Evolutionary conservation across 1,140 invertebrate species (phyloP), one percentile per base, ranked within the genome.

Genomic region (Cydia splendana): DNA sequence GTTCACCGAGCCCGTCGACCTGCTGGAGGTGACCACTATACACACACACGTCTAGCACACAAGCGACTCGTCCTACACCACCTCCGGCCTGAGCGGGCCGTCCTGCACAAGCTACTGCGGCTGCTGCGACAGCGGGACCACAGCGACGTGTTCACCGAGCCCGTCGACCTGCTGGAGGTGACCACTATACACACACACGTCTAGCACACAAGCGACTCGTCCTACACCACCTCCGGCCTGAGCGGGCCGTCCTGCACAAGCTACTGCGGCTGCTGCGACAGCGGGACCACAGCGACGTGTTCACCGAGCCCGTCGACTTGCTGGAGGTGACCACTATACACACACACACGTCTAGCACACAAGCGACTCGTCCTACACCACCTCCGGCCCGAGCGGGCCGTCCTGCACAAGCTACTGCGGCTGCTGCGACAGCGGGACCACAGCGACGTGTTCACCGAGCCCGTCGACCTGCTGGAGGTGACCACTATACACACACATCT

Each of bases 1-100:
- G 48, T 99, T 99, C 93, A 96, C 96, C 0, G 97, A 99, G 88
- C 98, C 98, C 2, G 98, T 99, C 1, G 97, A 99, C 87, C 94
- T 96, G 10, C 95, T 96, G 74, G 98, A 99, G 94, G 97, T 93
- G 74, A 77, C 28, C 24, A 65, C 57, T 65, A 28, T 9, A n/a
- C 24, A 24, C 62, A 65, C 62, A 96, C 78, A 94, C 77, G 74
- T 89, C n/a, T 98, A 97, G 93, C 93, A 97, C 13, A 95, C 38
- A 42, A 98, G 85, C 95, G 97, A 80, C 96, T 97, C 85, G 90
- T 97, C 57, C 95, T 96, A 51, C 88, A 62, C 57, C 15, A 15
- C n/a, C n/a, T 93, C 30, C 95, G 96, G 78, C 91, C 95, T 77
- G 98, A 98, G 87, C 90, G 93, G 4, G 95, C 96, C 62, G 95